These are phyloP conservation scores for Melanotaenia duboulayi DNA, from an alignment of 2,113 vertebrate species.

Conservation along the genomic window DNA sequence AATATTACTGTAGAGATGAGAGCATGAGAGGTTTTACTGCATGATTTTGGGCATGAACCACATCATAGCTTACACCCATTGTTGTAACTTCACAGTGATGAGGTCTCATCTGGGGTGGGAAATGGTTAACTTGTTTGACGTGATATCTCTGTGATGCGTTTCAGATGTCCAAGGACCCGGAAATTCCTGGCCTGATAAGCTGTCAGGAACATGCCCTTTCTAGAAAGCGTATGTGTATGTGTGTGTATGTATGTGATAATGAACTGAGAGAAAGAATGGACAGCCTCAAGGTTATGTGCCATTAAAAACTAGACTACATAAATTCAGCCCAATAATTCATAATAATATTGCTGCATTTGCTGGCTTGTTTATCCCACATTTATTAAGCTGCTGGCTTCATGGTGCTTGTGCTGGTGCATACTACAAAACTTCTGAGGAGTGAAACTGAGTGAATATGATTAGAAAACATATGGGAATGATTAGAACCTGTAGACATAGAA, in stretches of 20 bases:
- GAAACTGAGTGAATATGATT: conserved; percentile 61
- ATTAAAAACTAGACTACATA: conserved; percentile 71
- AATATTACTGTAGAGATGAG: conserved; percentile 7
- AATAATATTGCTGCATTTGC: conserved; percentile 67
- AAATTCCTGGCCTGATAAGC: conserved; percentile 77
- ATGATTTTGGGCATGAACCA: background rate
- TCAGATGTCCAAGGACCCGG: conserved; percentile 74
- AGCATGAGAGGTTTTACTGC: background rate
- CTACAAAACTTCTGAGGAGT: conserved; percentile 53
- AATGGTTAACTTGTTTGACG: conserved; percentile 63
- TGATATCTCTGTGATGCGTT: conserved; percentile 54
- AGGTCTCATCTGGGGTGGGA: background rate
- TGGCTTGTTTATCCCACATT: conserved; percentile 65
- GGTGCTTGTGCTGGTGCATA: conserved; percentile 54
- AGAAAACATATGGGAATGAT: conserved; percentile 73
- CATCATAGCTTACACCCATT: background rate
- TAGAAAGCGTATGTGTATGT: conserved; percentile 23
- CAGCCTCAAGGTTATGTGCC: conserved; percentile 74
- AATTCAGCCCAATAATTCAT: conserved; percentile 72
- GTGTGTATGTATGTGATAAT: conserved; percentile 21
- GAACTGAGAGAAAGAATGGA: conserved; percentile 33
- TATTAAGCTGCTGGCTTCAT: conserved; percentile 68
- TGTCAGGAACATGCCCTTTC: conserved; percentile 59
- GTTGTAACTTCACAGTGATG: background rate
- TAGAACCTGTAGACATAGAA: conserved; percentile 52